These are phyloP conservation scores for Thymelicus acteon DNA, from an alignment of 2,888 invertebrate species.

Conservation along the genomic window DNA sequence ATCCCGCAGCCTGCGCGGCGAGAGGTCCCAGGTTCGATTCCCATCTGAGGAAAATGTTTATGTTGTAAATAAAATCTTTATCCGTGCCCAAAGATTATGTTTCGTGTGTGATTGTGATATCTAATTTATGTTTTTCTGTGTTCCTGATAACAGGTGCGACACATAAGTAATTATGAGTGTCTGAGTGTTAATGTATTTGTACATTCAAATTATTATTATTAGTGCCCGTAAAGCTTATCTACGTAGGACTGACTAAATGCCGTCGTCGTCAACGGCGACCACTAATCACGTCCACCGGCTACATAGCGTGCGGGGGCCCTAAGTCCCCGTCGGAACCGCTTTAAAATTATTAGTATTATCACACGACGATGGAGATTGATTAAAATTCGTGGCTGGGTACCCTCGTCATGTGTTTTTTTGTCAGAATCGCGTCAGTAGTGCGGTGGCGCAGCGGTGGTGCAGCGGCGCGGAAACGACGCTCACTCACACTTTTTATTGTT, in stretches of 20 bases:
- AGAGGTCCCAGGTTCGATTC: no score
- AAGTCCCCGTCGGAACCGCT: slow-evolving; percentile 39
- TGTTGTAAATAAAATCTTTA: no score
- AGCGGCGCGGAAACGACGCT: slow-evolving; percentile 51
- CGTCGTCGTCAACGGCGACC: background rate
- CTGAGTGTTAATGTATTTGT: no score
- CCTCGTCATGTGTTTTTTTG: slow-evolving; percentile 48
- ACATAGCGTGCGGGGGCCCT: background rate
- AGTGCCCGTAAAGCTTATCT: no score
- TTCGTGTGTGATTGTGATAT: no score
- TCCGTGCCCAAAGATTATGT: no score
- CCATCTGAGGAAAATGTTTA: no score
- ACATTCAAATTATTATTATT: no score
- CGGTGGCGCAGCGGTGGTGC: slow-evolving; percentile 44
- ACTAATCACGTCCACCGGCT: background rate
- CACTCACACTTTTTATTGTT: slow-evolving; percentile 50
- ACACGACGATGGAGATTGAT: slow-evolving; percentile 48
- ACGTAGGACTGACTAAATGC: background rate
- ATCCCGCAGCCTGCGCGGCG: no score
- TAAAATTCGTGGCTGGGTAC: slow-evolving; percentile 49
- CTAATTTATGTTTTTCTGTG: no score
- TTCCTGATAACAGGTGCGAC: no score
- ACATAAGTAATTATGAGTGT: no score
- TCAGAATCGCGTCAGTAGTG: slow-evolving; percentile 39
- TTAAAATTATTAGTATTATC: slow-evolving; percentile 45